Evolutionary conservation across 2,888 invertebrate species (phyloP), one percentile per base, ranked within the genome.

Genomic region (Stenolophus ochropezus): DNA sequence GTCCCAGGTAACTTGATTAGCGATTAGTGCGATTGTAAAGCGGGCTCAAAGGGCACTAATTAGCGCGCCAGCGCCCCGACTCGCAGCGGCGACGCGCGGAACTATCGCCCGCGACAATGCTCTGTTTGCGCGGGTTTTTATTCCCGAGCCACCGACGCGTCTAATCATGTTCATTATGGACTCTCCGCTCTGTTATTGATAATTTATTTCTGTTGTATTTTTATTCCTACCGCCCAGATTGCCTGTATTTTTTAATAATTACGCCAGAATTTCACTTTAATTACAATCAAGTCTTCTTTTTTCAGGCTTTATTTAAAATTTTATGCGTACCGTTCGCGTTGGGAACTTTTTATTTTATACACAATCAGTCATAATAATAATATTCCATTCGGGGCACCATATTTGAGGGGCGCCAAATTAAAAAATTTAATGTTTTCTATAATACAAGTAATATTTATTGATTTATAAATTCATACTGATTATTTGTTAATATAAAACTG

Each of bases 1-100:
- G 56, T 61, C 61, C 86, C 88, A 88, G 89, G 88, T 89, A 89
- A 89, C 88, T 89, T 89, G 89, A 89, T 89, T 89, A 89, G 89
- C 88, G 89, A 89, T 89, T 89, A 89, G 89, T 87, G 88, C 87
- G 89, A 89, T 89, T 89, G 88, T 89, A 89, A 89, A 88, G 89
- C 88, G 87, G 86, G 87, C 87, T 89, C 89, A 89, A 89, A 89
- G 82, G 88, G 88, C 87, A 82, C 87, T 89, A 89, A 89, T 89
- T 89, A 89, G 87, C 81, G 82, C 74, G 49, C 51, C 87, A 86
- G 84, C 84, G 85, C 86, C n/a, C n/a, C n/a, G n/a, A n/a, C n/a
- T n/a, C n/a, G n/a, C 42, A 33, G 56, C 16, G 65, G 65, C 65
- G 65, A 18, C 65, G 65, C 5, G 33, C 58, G 56, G 81, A 73